A percentile compares a stretch with the other conserved stretches of the same genome.
These are phyloP conservation scores for Paragorgia papillata DNA, from an alignment of 92 coral and sea anemone genomes.

Conservation along the genomic window DNA sequence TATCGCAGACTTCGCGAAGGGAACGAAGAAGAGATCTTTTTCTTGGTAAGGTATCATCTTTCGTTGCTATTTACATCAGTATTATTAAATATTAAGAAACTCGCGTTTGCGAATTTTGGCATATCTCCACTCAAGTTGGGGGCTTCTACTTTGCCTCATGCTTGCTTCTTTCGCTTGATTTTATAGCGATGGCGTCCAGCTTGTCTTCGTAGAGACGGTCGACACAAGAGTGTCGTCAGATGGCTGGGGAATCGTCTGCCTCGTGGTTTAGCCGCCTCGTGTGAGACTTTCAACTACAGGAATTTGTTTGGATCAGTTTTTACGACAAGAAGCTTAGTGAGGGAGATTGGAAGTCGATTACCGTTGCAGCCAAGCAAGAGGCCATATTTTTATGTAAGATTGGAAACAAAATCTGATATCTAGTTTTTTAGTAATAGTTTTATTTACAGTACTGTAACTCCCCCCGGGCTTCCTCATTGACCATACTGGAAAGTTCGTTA, in stretches of 20 bases:
- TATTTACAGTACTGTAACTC: too few species aligned
- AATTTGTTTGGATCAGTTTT: conserved; percentile 42
- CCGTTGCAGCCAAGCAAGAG: conserved; percentile 79
- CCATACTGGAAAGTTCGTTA: too few species aligned
- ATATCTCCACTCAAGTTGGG: too few species aligned
- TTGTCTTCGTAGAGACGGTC: conserved; percentile 47
- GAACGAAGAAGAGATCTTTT: conserved; percentile 6
- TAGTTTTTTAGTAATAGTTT: neutral
- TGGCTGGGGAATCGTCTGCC: conserved; percentile 66
- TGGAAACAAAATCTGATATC: neutral
- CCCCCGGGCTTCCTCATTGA: too few species aligned
- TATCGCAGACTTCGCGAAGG: conserved; percentile 23
- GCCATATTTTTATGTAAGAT: conserved; percentile 80
- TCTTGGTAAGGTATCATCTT: conserved; percentile 31
- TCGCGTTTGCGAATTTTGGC: too few species aligned
- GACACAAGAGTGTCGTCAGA: conserved; percentile 74
- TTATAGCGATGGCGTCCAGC: conserved; percentile 31
- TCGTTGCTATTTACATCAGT: too few species aligned
- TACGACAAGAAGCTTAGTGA: conserved; percentile 77
- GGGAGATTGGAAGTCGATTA: conserved; percentile 89
- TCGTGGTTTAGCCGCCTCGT: conserved; percentile 41
- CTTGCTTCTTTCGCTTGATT: neutral
- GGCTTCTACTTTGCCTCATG: neutral
- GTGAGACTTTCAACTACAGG: conserved; percentile 16
- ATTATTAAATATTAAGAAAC: neutral